A percentile compares a stretch with the other conserved stretches of the same genome.
Conservation (phyloP, 2,888 invertebrate genomes). For the Mystacides longicornis region DNA sequence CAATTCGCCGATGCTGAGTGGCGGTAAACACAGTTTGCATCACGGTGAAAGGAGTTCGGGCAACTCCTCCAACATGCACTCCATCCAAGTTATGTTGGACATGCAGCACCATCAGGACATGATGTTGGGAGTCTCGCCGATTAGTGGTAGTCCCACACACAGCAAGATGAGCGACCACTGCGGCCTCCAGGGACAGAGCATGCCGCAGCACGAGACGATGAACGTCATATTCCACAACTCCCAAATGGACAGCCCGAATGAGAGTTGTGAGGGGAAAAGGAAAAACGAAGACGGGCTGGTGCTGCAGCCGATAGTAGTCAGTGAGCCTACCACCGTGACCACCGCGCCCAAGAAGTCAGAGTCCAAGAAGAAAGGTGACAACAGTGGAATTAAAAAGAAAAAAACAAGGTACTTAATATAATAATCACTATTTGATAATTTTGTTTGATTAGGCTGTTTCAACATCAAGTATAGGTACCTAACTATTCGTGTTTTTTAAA, state of each 20-base stretch:
- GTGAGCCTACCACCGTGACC: constrained; percentile 37
- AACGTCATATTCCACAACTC: constrained; percentile 25
- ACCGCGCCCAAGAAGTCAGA: constrained; percentile 59
- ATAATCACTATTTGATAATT: no score
- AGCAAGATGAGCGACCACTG: constrained; percentile 38
- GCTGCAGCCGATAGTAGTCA: constrained; percentile 37
- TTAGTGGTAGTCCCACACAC: constrained; percentile 38
- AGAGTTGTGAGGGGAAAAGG: constrained; percentile 32
- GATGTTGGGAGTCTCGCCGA: constrained; percentile 31
- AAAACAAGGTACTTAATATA: constrained; percentile 66
- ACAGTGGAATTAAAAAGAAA: constrained; percentile 84
- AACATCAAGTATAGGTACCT: no score
- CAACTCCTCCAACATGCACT: constrained; percentile 48
- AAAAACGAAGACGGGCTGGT: constrained; percentile 36
- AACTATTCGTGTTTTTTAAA: no score
- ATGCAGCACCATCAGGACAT: constrained; percentile 41
- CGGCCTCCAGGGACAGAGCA: constrained; percentile 31
- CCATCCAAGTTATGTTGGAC: constrained; percentile 63
- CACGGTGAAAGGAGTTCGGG: constrained; percentile 33
- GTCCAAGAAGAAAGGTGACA: constrained; percentile 74
- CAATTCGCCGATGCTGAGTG: constrained; percentile 31
- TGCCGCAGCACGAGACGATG: constrained; percentile 22
- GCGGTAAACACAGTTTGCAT: constrained; percentile 31
- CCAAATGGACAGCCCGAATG: constrained; percentile 28
- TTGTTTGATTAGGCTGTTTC: no score